Conservation (phyloP, 1,140 invertebrate species). For the Anagrus nilaparvatae region DNA sequence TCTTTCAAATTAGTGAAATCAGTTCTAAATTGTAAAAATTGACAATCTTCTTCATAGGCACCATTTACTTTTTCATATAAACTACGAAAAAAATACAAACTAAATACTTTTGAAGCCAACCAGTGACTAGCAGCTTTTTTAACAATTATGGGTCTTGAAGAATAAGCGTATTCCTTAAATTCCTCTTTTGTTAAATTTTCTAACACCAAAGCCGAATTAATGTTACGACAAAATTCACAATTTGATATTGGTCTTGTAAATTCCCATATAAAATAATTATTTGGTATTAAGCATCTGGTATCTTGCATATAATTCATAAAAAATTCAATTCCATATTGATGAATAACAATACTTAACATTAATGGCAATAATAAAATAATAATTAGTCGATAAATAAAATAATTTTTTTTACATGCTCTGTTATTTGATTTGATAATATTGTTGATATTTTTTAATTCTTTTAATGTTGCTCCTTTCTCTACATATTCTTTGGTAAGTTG, state of each 20-base stretch:
- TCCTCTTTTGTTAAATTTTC: conserved; percentile 56
- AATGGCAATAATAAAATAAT: conserved; percentile 18
- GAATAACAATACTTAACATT: conserved; percentile 16
- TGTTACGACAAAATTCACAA: conserved; percentile 60
- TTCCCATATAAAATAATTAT: conserved; percentile 79
- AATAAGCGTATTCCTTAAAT: conserved; percentile 66
- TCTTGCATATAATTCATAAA: conserved; percentile 22
- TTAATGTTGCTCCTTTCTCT: conserved; percentile 17
- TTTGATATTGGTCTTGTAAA: conserved; percentile 71
- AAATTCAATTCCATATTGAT: conserved; percentile 17
- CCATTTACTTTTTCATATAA: conserved; percentile 58
- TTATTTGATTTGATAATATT: not conserved
- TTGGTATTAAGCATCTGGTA: conserved; percentile 57
- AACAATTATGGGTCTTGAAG: conserved; percentile 68
- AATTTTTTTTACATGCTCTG: conserved; percentile 5
- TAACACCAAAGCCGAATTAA: conserved; percentile 51
- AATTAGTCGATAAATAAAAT: conserved; percentile 15
- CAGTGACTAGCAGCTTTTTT: conserved; percentile 67
- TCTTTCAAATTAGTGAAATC: conserved; percentile 67
- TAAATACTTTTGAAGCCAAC: conserved; percentile 63
- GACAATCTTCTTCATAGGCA: conserved; percentile 66
- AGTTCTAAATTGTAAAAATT: conserved; percentile 84
- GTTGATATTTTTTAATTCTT: conserved; percentile 18
- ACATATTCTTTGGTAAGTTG: conserved; percentile 21
- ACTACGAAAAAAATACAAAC: conserved; percentile 64